Evolutionary conservation across 2,797 vertebrate genomes (phyloP).

Genomic region (Malacoraja senta): DNA sequence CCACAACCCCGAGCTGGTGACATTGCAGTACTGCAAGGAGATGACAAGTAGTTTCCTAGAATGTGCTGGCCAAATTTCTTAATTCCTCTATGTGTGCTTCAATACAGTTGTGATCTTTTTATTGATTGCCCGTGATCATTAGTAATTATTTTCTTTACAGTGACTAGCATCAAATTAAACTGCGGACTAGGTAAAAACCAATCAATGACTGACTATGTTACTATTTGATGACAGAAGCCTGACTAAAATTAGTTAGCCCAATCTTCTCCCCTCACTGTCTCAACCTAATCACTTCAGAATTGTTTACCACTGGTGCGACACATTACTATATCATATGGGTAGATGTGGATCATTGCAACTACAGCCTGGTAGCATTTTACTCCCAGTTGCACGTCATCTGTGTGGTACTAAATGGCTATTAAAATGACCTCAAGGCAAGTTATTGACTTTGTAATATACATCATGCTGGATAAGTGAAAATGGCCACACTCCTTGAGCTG

Average conservation of each 20-base stretch:
- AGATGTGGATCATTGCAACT: background rate
- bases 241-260: background rate
- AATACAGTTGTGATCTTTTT: background rate
- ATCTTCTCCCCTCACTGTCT: background rate
- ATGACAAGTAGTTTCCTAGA: background rate
- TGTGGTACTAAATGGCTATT: background rate
- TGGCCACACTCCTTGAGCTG: background rate
- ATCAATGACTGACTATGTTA: background rate
- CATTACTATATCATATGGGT: background rate
- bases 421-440: background rate
- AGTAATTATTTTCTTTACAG: background rate
- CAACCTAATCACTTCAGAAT: background rate
- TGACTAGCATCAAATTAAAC: constrained; percentile 7
- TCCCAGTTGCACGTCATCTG: background rate
- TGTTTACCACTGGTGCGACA: background rate
- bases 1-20: no score
- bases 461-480: background rate
- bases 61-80: background rate
- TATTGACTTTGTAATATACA: background rate
- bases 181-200: background rate
- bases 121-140: background rate
- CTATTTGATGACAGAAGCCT: background rate
- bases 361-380: background rate
- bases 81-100: background rate
- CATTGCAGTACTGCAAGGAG: background rate